phyloP scores from a whole-genome alignment of 2,797 vertebrate species.

The Eleutherodactylus coqui region DNA sequence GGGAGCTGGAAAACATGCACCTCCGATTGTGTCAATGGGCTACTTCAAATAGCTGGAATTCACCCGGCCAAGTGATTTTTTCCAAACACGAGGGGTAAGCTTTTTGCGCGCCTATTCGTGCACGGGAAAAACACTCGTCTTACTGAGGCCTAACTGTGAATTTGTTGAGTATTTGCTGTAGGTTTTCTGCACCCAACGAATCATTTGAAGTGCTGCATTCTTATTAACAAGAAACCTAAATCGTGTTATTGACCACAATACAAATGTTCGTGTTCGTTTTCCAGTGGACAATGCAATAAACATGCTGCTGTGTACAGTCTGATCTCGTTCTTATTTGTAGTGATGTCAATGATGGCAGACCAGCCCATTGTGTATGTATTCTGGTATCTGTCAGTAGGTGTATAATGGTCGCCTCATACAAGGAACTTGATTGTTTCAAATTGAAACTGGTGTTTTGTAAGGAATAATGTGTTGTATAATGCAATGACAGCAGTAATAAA shows the following conservation, averaged over 20 bases:
- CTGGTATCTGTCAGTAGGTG: conserved; percentile 10
- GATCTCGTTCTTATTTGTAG: neutral
- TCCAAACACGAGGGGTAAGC: too few species aligned
- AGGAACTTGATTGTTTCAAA: conserved; percentile 10
- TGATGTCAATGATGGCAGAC: neutral
- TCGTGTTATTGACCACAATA: neutral
- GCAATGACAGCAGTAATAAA: neutral
- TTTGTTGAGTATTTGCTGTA: neutral
- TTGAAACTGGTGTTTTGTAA: neutral
- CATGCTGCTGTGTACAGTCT: conserved; percentile 21
- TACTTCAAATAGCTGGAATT: too few species aligned
- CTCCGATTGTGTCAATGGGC: too few species aligned
- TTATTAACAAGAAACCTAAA: neutral
- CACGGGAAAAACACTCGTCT: too few species aligned
- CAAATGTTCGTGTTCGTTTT: neutral
- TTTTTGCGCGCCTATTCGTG: too few species aligned
- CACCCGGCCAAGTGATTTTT: too few species aligned
- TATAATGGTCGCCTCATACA: neutral
- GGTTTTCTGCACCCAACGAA: neutral
- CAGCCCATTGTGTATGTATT: neutral
- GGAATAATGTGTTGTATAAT: neutral
- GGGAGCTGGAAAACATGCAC: too few species aligned
- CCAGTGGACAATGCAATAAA: conserved; percentile 21
- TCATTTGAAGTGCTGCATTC: neutral
- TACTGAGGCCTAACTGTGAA: too few species aligned